phyloP scores from a whole-genome alignment of 2,797 vertebrate genomes.

The Sebastes steindachneri region DNA sequence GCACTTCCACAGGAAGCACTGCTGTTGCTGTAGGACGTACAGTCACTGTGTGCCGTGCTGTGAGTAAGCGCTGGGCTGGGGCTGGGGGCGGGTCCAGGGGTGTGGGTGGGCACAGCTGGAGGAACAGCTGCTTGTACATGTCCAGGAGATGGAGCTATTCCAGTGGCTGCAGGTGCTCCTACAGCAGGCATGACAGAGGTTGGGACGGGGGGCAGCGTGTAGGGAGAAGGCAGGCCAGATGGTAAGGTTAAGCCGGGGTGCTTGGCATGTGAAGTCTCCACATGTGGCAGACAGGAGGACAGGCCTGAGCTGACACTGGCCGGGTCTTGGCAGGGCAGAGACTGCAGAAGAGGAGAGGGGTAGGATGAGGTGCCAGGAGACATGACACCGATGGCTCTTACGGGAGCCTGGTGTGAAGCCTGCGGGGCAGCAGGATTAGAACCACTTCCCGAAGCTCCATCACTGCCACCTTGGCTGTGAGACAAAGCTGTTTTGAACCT shows the following conservation, averaged over 20 bases:
- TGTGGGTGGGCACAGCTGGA: slow-evolving; percentile 89
- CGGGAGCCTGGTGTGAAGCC: slow-evolving; percentile 76
- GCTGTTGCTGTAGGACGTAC: slow-evolving; percentile 88
- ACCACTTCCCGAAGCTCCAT: slow-evolving; percentile 66
- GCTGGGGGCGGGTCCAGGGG: slow-evolving; percentile 89
- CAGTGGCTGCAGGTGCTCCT: slow-evolving; percentile 37
- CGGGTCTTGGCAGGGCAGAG: slow-evolving; percentile 73
- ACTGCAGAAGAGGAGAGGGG: slow-evolving; percentile 59
- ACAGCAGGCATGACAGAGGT: slow-evolving; percentile 49
- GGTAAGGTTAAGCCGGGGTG: slow-evolving; percentile 55
- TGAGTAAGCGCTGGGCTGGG: slow-evolving; percentile 90
- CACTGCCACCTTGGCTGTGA: slow-evolving; percentile 54
- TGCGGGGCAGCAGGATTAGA: background rate
- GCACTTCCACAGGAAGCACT: slow-evolving; percentile 66
- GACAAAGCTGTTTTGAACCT: slow-evolving; percentile 85
- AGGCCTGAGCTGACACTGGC: slow-evolving; percentile 75
- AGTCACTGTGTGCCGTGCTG: slow-evolving; percentile 91
- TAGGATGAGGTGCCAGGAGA: slow-evolving; percentile 84
- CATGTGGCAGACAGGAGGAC: slow-evolving; percentile 84
- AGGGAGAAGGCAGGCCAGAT: slow-evolving; percentile 68
- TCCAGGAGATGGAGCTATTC: slow-evolving; percentile 67
- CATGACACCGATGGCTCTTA: slow-evolving; percentile 80
- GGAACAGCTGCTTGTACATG: slow-evolving; percentile 81
- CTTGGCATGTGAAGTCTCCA: slow-evolving; percentile 74
- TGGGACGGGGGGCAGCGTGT: slow-evolving; percentile 50